Evolutionary conservation across 1,140 invertebrate genomes (phyloP).

Genomic region (Eumaeus atala): DNA sequence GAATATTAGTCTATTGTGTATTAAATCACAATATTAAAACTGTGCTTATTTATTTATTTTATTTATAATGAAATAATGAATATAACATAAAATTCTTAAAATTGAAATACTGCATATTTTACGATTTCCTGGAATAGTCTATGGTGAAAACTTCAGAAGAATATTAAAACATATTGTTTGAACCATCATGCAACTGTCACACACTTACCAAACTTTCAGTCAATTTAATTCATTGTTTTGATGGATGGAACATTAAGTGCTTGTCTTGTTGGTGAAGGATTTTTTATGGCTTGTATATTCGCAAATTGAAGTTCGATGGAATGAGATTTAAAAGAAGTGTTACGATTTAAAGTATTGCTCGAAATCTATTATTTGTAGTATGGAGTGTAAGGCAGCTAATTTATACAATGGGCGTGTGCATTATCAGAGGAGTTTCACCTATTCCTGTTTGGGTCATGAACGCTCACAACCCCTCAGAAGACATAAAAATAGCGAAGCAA

Average conservation of each 20-base stretch:
- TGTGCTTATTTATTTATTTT: not conserved
- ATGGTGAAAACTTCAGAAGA: not conserved
- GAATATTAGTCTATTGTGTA: not conserved
- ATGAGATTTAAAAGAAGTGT: no score
- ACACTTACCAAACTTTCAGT: conserved; percentile 12
- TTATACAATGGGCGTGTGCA: no score
- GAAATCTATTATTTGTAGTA: no score
- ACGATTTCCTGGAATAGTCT: not conserved
- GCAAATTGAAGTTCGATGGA: no score
- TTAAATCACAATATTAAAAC: not conserved
- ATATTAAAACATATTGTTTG: conserved; percentile 23
- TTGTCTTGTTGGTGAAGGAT: conserved; percentile 23
- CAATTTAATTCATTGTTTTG: conserved; percentile 26
- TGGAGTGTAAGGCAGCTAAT: no score
- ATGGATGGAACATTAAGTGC: conserved; percentile 31
- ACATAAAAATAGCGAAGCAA: no score
- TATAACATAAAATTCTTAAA: not conserved
- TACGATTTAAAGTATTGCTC: no score
- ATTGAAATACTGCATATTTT: not conserved
- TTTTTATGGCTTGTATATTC: not conserved
- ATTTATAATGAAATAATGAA: not conserved
- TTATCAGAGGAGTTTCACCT: no score
- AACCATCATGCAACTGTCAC: conserved; percentile 5
- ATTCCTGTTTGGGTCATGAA: no score
- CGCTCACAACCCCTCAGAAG: no score